Evolutionary conservation across 2,113 vertebrate species (phyloP).

Genomic region (Sphaerodactylus townsendi): DNA sequence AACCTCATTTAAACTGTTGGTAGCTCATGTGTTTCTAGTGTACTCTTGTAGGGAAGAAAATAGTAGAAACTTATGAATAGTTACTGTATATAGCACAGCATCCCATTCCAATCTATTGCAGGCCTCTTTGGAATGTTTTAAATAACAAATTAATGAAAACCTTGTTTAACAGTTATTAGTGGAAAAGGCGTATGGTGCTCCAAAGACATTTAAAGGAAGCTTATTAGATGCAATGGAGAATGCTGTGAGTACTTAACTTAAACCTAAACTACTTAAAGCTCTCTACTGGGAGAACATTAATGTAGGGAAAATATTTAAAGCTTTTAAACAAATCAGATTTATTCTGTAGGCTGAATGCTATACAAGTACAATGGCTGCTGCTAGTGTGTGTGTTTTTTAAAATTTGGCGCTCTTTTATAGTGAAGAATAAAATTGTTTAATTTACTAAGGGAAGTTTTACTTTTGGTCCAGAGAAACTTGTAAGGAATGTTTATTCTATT

Average conservation of each 20-base stretch:
- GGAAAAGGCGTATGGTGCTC: slow-evolving; percentile 1
- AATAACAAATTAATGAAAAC: slow-evolving; percentile 31
- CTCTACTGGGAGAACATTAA: slow-evolving; percentile 16
- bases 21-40: slow-evolving; percentile 29
- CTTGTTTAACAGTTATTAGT: not conserved
- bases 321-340: slow-evolving; percentile 57
- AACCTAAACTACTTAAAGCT: not conserved
- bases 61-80: slow-evolving; percentile 56
- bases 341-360: slow-evolving; percentile 44
- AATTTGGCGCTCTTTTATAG: slow-evolving; percentile 37
- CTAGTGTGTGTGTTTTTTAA: slow-evolving; percentile 36
- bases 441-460: slow-evolving; percentile 59
- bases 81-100: not conserved
- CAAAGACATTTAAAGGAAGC: not conserved
- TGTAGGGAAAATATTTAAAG: slow-evolving; percentile 46
- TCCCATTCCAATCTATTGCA: slow-evolving; percentile 46
- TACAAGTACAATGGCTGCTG: slow-evolving; percentile 30
- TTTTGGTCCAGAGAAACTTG: slow-evolving; percentile 52
- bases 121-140: slow-evolving; percentile 44
- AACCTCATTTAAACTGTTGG: slow-evolving; percentile 9
- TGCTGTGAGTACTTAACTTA: not conserved
- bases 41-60: slow-evolving; percentile 38
- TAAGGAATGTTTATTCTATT: slow-evolving; percentile 53
- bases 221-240: not conserved
- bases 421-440: slow-evolving; percentile 59